Base-by-base conservation (phyloP, 2,797 vertebrate genomes). In the Phoxinus dragarum region DNA sequence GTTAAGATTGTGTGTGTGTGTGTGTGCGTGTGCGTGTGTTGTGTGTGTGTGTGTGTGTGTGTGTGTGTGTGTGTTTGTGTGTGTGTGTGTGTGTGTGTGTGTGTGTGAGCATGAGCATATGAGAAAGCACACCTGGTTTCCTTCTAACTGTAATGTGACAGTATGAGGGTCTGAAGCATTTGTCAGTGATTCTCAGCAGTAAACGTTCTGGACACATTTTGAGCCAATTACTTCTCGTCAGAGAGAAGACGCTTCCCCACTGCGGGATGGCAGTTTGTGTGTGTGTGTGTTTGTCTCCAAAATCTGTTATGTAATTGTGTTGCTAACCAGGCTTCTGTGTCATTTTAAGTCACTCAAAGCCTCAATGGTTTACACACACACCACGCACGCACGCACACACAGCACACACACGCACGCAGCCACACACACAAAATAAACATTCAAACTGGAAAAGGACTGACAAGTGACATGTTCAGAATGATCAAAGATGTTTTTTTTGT, bases 141-240 rank as follows among this genome's bases (percentile, higher is more conserved):
- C 52, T 59, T 19, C 40, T 23, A 21, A 67, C 82, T 76, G 40
- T 82, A 71, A 47, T 79, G 66, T 84, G 75, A 84, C 76, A 49
- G 74, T 69, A 69, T 44, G 83, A 71, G 21, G 38, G 49, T 78
- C 49, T 79, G 67, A 54, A 61, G 52, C 40, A 27, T 79, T 52
- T 80, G 66, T 80, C 84, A 85, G 67, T 72, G 84, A 85, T 71
- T 64, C 67, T 72, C 76, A 19, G 74, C 84, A 80, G 76, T 80
- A 85, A 80, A 79, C 3, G 76, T 38, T 72, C 67, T 71, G 52
- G 76, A 78, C 66, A 71, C 40, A 80, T 80, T 80, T 80, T 80
- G 76, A 85, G 76, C 84, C 84, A 85, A 80, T 80, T 85, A 85
- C 52, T 52, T 71, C 83, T 59, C 21, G 66, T 85, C 83, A 79